Base-by-base conservation (phyloP, 1,140 invertebrate species). In the Steinernema feltiae region DNA sequence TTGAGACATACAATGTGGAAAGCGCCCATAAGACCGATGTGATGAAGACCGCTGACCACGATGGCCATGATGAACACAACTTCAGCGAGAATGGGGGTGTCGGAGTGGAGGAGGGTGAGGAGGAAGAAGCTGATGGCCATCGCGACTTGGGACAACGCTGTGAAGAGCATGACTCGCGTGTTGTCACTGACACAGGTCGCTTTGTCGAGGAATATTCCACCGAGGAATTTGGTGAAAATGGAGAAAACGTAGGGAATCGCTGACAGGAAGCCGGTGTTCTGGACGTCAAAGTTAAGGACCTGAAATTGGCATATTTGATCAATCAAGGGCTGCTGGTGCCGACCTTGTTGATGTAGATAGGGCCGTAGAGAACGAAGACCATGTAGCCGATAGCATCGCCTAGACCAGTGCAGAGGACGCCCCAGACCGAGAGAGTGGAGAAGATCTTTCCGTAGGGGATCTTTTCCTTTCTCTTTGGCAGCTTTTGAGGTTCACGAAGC, bases 11-110 rank as follows among this genome's bases (percentile, higher is more conserved):
- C 53, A 63, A 63, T 63, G 24, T 63, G 53, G 53, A 63, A 63
- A 27, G 53, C 53, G 12, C 53, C 53, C 53, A 63, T 63, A 15
- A 63, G 53, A 27, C 79, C 79, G 1, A 80, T 70, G 18, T 72
- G 72, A 76, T 80, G 78, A 17, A 80, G 69, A 1, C 79, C 79
- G 30, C 74, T 48, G 31, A 79, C 73, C 18, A 76, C 79, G 48
- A 79, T 78, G 32, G 77, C 79, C 2, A 70, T 31, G 32, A 75
- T 80, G 72, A 70, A 80, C 15, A 73, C 74, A 27, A 74, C 31
- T 75, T 80, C 77, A 29, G 71, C 69, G 35, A 80, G 32, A 3
- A 76, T 15, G 30, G 48, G 35, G 30, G 69, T 73, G 30, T 1
- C 32, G 24, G 77, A 76, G 31, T 74, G 79, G 35, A 41, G 7